Percentiles rank a stretch among this genome's conserved stretches.
These are phyloP conservation scores for Ctenopoma kingsleyae DNA, from an alignment of 2,797 vertebrate genomes.

Conservation along the genomic window DNA sequence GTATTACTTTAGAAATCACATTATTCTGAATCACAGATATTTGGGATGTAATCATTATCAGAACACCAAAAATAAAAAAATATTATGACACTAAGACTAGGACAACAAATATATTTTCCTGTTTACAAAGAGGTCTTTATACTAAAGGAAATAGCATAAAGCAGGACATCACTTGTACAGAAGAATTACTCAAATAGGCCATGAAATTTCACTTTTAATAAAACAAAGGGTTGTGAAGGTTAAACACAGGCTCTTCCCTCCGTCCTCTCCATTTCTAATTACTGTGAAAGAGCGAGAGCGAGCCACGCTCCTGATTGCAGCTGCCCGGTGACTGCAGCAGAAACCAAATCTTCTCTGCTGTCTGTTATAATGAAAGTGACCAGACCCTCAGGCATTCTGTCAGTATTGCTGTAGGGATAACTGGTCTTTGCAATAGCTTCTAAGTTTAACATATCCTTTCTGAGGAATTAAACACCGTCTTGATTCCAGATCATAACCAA, in stretches of 20 bases:
- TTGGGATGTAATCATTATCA: slow-evolving; percentile 1
- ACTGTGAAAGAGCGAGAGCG: slow-evolving; percentile 67
- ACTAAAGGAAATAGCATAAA: slow-evolving; percentile 19
- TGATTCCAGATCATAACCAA: slow-evolving; percentile 31
- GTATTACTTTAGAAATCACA: slow-evolving; percentile 5
- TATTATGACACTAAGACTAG: neutral
- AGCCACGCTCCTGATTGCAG: slow-evolving; percentile 62
- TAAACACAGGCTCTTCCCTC: slow-evolving; percentile 60
- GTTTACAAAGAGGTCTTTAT: slow-evolving; percentile 4
- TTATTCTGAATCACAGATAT: slow-evolving; percentile 12
- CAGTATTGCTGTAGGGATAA: slow-evolving; percentile 45
- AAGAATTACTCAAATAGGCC: slow-evolving; percentile 39
- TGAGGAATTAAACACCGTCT: slow-evolving; percentile 39
- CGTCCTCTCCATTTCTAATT: slow-evolving; percentile 73
- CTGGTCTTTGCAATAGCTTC: slow-evolving; percentile 28
- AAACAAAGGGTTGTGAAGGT: slow-evolving; percentile 73
- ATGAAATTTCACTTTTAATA: slow-evolving; percentile 54
- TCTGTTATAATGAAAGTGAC: slow-evolving; percentile 70
- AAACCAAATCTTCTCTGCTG: slow-evolving; percentile 71
- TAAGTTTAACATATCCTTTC: slow-evolving; percentile 48
- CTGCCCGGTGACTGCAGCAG: slow-evolving; percentile 70
- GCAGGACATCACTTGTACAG: slow-evolving; percentile 19
- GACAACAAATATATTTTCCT: neutral
- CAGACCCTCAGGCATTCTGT: slow-evolving; percentile 52
- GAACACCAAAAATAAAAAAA: slow-evolving; percentile 14